These are phyloP conservation scores for Pantherophis vulpinus DNA, from an alignment of 2,797 vertebrate species.

Conservation along the genomic window DNA sequence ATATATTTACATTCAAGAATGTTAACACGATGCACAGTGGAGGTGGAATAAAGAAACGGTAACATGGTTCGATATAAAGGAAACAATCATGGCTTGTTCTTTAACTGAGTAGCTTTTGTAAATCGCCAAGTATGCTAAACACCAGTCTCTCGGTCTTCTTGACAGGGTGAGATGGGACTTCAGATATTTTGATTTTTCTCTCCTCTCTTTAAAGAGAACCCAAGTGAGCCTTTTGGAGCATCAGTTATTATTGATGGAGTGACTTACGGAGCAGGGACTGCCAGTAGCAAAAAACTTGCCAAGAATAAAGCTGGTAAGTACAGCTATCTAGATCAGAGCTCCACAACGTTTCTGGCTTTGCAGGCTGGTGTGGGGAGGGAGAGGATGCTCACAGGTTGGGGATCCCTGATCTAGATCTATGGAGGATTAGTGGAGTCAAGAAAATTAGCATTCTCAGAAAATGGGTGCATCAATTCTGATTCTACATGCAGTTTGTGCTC, in stretches of 20 bases:
- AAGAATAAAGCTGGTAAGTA: conserved; percentile 99
- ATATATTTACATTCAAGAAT: not conserved
- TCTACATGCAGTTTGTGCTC: not conserved
- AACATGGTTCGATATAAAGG: not conserved
- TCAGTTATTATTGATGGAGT: conserved; percentile 99
- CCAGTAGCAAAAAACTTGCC: conserved; percentile 99
- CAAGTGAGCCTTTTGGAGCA: conserved; percentile 99
- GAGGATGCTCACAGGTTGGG: too few species aligned
- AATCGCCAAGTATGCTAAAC: not conserved
- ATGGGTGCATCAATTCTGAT: not conserved
- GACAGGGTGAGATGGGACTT: not conserved
- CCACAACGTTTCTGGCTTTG: too few species aligned
- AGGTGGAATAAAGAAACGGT: not conserved
- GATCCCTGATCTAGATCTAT: not conserved
- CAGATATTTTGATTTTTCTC: not conserved
- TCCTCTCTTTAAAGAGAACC: conserved; percentile 85
- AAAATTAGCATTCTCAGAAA: not conserved
- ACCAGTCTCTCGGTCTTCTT: not conserved
- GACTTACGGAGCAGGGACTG: conserved; percentile 97
- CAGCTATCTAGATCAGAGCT: not conserved
- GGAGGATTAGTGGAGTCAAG: too few species aligned
- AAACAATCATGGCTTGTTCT: not conserved
- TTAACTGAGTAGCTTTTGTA: not conserved
- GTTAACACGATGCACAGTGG: not conserved
- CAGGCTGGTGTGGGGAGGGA: too few species aligned